Evolutionary conservation across 2,113 vertebrate species (phyloP), one percentile per base, ranked within the genome.

Genomic region (Pipa parva): DNA sequence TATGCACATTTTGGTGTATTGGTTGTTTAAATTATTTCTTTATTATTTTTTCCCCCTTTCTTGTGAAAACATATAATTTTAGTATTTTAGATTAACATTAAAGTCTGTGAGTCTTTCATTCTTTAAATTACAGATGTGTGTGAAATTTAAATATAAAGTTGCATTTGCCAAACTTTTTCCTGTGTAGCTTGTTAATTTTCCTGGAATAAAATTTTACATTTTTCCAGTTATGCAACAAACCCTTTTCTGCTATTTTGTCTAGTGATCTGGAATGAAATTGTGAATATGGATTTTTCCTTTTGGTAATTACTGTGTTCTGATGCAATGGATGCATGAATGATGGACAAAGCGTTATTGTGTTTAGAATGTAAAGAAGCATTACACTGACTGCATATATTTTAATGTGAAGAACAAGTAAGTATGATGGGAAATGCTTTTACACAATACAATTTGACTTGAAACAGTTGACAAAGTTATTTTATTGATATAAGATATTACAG

Each of bases 161-260:
- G 95, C 93, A 97, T 97, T 97, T 95, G 94, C 95, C 95, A 95
- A 97, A 96, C 94, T 93, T 96, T 70, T 92, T 93, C 90, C 88
- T 88, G 95, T 97, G 93, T 99, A 96, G 94, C 92, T 92, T 99
- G 93, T 97, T 99, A 92, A 86, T 90, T 97, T 98, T 91, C 75
- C 92, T 93, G 90, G 91, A 96, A 94, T 93, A 92, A 93, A 94
- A 91, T 91, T 95, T 93, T 93, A 90, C 88, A 92, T 92, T 95
- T 89, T 95, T 97, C 90, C 88, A 93, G 89, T 84, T 86, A 81
- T 84, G 84, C 79, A 85, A 80, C 79, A 80, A 85, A 81, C 72
- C 75, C 81, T 85, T 87, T 85, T 61, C 76, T 72, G 39, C 82
- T 85, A 66, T 83, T 81, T 85, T 81, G 80, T 84, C 72, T 87